These are phyloP conservation scores for Cyclophora albipunctata DNA, from an alignment of 2,888 invertebrate species.

Conservation along the genomic window DNA sequence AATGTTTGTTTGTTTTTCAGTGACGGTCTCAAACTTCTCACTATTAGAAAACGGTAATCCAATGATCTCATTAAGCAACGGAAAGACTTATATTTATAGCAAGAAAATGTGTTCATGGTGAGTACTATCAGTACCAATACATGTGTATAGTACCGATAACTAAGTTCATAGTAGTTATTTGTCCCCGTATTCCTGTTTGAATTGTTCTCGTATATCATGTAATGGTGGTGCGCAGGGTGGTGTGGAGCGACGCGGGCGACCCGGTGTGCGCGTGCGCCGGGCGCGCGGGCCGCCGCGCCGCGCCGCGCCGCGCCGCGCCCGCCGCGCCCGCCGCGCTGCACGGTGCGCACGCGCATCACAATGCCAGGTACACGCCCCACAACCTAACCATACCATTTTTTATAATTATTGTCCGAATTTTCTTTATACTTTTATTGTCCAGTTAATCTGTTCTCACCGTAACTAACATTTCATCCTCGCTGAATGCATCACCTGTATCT, in stretches of 20 bases:
- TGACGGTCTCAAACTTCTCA: slow-evolving; percentile 74
- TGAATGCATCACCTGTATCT: too few relatives aligned
- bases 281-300: slow-evolving; percentile 18
- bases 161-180: too few relatives aligned
- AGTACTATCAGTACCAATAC: slow-evolving; percentile 28
- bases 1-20: slow-evolving; percentile 39
- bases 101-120: slow-evolving; percentile 84
- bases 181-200: too few relatives aligned
- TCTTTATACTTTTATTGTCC: too few relatives aligned
- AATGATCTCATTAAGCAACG: slow-evolving; percentile 87
- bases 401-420: too few relatives aligned
- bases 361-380: slow-evolving; percentile 13
- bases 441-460: too few relatives aligned
- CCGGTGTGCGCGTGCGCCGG: slow-evolving; percentile 52
- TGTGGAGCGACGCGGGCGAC: slow-evolving; percentile 58
- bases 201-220: neutral
- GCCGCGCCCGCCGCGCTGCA: slow-evolving; percentile 10
- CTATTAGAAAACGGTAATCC: slow-evolving; percentile 85
- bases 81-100: slow-evolving; percentile 89
- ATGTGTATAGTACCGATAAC: neutral
- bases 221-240: slow-evolving; percentile 41
- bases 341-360: slow-evolving; percentile 11
- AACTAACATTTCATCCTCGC: too few relatives aligned
- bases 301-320: slow-evolving; percentile 15
- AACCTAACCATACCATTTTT: too few relatives aligned